These are phyloP conservation scores for Atopsyche davidsoni DNA, from an alignment of 1,140 invertebrate genomes.

Conservation along the genomic window DNA sequence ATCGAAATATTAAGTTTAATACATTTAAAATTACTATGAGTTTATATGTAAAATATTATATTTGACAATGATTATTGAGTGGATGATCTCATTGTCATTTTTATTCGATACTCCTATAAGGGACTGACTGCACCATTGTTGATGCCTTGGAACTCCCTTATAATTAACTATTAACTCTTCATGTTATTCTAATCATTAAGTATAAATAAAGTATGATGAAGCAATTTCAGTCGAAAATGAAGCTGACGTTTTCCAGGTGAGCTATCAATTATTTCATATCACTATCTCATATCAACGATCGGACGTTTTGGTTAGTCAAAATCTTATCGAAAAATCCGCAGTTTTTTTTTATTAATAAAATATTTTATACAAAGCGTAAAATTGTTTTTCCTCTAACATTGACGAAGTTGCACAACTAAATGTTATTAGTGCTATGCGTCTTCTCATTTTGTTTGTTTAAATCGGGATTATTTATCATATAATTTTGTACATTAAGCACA, in stretches of 20 bases:
- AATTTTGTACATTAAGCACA: no score
- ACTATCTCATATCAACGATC: no score
- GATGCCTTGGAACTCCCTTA: conserved; percentile 14
- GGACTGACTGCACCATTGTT: conserved; percentile 8
- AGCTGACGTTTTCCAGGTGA: conserved; percentile 84
- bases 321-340: no score
- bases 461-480: no score
- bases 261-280: conserved; percentile 23
- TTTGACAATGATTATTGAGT: conserved; percentile 21
- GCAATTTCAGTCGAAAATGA: conserved; percentile 81
- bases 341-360: no score
- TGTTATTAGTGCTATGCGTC: no score
- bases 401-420: no score
- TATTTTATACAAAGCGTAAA: no score
- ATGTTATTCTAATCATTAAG: conserved; percentile 14
- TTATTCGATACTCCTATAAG: conserved; percentile 14
- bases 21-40: background rate
- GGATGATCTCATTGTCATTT: conserved; percentile 24
- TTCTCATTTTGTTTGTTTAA: no score
- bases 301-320: no score
- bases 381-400: no score
- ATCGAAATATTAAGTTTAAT: no score
- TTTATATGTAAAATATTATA: conserved; percentile 4
- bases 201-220: conserved; percentile 61
- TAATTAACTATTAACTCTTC: background rate